Evolutionary conservation across 2,797 vertebrate genomes (phyloP).

Genomic region (Bovichtus variegatus): DNA sequence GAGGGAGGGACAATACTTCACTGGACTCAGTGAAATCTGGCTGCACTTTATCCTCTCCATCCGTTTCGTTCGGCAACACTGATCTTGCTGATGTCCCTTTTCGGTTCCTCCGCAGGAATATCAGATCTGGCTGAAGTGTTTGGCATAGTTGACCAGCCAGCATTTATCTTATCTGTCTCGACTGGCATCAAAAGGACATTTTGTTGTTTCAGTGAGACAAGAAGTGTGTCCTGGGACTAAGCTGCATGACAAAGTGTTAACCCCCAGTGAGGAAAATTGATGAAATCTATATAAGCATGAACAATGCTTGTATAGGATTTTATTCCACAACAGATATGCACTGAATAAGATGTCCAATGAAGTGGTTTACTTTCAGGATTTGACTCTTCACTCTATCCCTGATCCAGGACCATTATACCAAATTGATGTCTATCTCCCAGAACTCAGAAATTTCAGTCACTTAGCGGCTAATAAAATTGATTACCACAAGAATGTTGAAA

Average conservation of each 20-base stretch:
- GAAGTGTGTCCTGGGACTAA: background rate
- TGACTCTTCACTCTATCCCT: background rate
- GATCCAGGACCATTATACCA: background rate
- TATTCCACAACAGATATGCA: too few species aligned
- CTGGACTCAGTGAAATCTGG: constrained; percentile 2
- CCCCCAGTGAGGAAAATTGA: background rate
- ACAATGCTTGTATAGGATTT: background rate
- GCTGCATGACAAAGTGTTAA: background rate
- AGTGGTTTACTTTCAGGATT: background rate
- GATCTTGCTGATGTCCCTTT: constrained; percentile 12
- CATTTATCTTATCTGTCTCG: constrained; percentile 10
- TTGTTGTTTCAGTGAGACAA: constrained; percentile 5
- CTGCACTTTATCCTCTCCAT: constrained; percentile 4
- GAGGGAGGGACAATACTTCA: background rate
- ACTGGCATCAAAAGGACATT: background rate
- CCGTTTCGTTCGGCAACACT: constrained; percentile 19
- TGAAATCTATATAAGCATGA: too few species aligned
- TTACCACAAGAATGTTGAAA: background rate
- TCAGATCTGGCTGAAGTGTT: constrained; percentile 1
- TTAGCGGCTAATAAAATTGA: background rate
- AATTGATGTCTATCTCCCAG: background rate
- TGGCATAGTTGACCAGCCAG: background rate
- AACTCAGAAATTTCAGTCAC: background rate
- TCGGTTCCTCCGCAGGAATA: background rate
- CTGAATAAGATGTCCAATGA: background rate